Conservation (phyloP, 2,113 vertebrate species). For the Epinephelus cyanopodus region DNA sequence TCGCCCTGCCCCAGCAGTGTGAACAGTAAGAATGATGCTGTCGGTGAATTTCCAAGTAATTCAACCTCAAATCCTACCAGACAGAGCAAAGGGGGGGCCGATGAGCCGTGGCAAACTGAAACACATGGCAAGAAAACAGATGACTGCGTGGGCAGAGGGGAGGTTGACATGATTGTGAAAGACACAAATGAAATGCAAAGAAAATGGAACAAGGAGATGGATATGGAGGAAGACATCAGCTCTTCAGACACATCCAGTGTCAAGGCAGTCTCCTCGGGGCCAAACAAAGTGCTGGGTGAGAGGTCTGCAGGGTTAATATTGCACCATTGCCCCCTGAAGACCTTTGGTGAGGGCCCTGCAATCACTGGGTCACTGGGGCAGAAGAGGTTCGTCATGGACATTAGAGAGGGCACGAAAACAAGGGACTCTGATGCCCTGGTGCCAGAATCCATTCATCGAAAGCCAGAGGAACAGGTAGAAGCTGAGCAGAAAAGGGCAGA, state of each 20-base stretch:
- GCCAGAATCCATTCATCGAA: constrained; percentile 39
- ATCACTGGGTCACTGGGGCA: constrained; percentile 26
- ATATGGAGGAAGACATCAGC: constrained; percentile 17
- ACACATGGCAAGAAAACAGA: not conserved
- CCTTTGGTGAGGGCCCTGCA: not conserved
- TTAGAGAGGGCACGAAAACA: constrained; percentile 22
- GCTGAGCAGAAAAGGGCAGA: constrained; percentile 78
- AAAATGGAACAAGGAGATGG: constrained; percentile 16
- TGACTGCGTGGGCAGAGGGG: not conserved
- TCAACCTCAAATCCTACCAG: not conserved
- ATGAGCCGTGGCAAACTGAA: constrained; percentile 22
- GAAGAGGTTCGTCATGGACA: constrained; percentile 12
- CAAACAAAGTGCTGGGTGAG: not conserved
- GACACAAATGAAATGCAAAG: not conserved
- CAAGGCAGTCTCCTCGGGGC: not conserved
- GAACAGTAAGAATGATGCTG: constrained; percentile 40
- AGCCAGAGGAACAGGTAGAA: constrained; percentile 24
- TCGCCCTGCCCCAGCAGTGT: constrained; percentile 18
- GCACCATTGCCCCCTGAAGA: constrained; percentile 22
- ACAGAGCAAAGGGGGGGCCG: not conserved
- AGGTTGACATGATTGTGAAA: not conserved
- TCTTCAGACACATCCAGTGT: not conserved
- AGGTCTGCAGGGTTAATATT: constrained; percentile 49
- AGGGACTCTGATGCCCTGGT: constrained; percentile 15
- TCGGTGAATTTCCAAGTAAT: constrained; percentile 3